Base-by-base conservation (phyloP, 1,140 invertebrate species). In the Neotoxoptera formosana region DNA sequence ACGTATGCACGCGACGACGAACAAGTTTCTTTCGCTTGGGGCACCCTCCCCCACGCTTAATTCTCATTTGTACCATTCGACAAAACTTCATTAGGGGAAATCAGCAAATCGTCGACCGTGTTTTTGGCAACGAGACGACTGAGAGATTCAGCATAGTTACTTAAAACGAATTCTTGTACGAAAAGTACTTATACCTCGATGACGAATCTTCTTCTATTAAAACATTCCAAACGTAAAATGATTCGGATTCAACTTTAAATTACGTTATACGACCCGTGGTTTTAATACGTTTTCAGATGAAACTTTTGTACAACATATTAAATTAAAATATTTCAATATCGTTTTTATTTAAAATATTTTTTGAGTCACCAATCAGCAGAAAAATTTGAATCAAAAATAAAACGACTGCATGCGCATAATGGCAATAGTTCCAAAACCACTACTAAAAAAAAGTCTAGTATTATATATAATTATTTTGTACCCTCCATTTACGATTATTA, bases 21-120 rank as follows among this genome's bases (percentile, higher is more conserved):
- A 8, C 48, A 83, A 92, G 67, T 92, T 92, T 89, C 88, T 89
- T 56, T 92, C n/a, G 91, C 91, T 41, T 21, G 34, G 2, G 76
- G 91, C 91, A 34, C n/a, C 86, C 47, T 41, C 76, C 23, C 48
- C 36, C 23, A 45, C 34, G 25, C 47, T 36, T 51, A 60, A 34
- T 7, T 53, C 76, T 92, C 91, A 60, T 84, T 93, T 51, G 47
- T 93, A 86, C 48, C 21, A 41, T 93, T 93, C 36, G 67, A 45
- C 48, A n/a, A 84, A 93, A 93, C 91, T 93, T 93, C 76, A 81
- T 93, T 93, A 86, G 47, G 81, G 76, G 21, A 93, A 93, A 93
- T 93, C 91, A 30, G 67, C n/a, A 47, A 92, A 92, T 92, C 48
- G 88, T 56, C 88, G 88, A 89, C 88, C 48, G 88, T 23, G 34